Conservation (phyloP, 2,113 vertebrate genomes). For the Neogobius melanostomus region DNA sequence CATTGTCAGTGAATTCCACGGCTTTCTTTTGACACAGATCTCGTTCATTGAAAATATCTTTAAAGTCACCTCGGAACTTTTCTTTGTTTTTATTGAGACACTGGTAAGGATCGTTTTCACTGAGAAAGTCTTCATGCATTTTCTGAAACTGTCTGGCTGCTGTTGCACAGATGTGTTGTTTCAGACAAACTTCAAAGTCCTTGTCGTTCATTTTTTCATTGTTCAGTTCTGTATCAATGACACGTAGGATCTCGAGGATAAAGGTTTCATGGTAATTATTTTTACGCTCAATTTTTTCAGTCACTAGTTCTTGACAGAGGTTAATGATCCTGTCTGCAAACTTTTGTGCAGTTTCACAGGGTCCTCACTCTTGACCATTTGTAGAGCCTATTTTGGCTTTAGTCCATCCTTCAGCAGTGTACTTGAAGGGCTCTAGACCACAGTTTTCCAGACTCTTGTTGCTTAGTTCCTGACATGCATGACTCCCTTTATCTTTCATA, state of each 20-base stretch:
- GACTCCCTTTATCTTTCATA: not conserved
- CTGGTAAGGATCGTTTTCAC: not conserved
- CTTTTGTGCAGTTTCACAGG: not conserved
- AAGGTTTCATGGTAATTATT: constrained; percentile 5
- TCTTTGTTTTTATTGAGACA: not conserved
- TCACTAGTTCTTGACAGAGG: not conserved
- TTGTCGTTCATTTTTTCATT: too few relatives aligned
- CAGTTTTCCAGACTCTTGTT: not conserved
- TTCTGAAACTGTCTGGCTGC: not conserved
- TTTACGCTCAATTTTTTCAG: not conserved
- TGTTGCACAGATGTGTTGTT: not conserved
- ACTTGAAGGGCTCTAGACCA: not conserved
- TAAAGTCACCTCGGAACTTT: not conserved
- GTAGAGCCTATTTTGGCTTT: not conserved
- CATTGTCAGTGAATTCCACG: not conserved
- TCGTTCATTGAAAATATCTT: not conserved
- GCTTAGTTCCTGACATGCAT: not conserved
- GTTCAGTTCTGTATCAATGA: constrained; percentile 1
- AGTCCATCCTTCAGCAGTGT: not conserved
- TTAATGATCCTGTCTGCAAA: too few relatives aligned
- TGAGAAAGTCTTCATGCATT: not conserved
- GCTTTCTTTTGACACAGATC: not conserved
- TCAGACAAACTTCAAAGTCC: not conserved
- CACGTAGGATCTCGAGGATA: constrained; percentile 3
- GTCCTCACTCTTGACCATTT: not conserved